These are phyloP conservation scores for Rhodinocichla rosea DNA, from an alignment of 2,113 vertebrate species.

Conservation along the genomic window DNA sequence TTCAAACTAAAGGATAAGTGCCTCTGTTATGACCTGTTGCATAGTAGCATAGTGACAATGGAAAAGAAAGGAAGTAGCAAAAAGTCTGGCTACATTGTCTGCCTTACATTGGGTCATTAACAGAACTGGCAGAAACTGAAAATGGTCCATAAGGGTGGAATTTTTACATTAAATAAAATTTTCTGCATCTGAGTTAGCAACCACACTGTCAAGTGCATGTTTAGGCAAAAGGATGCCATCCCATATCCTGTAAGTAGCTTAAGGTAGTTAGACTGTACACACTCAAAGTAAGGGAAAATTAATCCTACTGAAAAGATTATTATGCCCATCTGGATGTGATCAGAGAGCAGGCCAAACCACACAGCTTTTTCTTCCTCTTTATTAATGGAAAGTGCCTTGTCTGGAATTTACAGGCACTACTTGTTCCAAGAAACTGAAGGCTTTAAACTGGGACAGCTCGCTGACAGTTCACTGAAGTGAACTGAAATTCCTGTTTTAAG, in stretches of 20 bases:
- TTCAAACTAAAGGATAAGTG: not conserved
- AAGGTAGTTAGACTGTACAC: not conserved
- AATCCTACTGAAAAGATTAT: not conserved
- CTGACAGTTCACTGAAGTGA: not conserved
- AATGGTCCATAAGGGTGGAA: not conserved
- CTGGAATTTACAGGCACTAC: not conserved
- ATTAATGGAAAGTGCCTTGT: not conserved
- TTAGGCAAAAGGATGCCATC: not conserved
- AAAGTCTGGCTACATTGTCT: not conserved
- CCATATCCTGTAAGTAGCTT: not conserved
- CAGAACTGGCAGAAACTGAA: not conserved
- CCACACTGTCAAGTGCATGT: not conserved
- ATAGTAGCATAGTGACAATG: not conserved
- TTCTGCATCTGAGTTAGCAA: not conserved
- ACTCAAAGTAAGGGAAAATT: not conserved
- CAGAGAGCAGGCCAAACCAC: not conserved
- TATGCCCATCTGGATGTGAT: not conserved
- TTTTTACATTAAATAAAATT: not conserved
- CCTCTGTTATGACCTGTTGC: not conserved
- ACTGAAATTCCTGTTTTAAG: not conserved
- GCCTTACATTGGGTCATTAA: not conserved
- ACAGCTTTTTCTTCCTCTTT: not conserved
- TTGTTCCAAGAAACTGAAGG: not conserved
- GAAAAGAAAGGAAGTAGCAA: not conserved
- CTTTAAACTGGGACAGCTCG: not conserved